Evolutionary conservation across 2,113 vertebrate genomes (phyloP), one percentile per base, ranked within the genome.

Genomic region (Mirounga angustirostris): DNA sequence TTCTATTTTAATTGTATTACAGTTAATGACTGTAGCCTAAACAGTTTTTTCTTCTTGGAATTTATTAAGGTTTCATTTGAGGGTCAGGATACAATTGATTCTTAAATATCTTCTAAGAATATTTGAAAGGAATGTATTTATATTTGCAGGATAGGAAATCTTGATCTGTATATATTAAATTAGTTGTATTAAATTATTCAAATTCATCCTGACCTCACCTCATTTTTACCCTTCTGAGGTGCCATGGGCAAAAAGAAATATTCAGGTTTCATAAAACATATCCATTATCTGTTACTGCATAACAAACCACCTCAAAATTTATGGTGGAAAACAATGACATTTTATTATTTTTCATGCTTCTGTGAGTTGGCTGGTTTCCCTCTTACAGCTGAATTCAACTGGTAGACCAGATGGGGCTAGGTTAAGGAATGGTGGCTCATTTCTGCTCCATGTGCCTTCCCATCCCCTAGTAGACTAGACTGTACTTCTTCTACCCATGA

Each of bases 1-100:
- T 85, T 96, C 63, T 81, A 50, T 65, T 69, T 61, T 92, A 85
- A 95, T n/a, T 71, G n/a, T 73, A 67, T 82, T 76, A 40, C n/a
- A 63, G 6, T 84, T 65, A 58, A 24, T 28, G 36, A 78, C 14
- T 24, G 0, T 50, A 76, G 28, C 24, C 40, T 63, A 74, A 95
- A 92, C 52, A 59, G 18, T 19, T 63, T 56, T 95, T 83, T 89
- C 30, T 86, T 86, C 73, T 91, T 93, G 14, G 19, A 91, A 59
- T 71, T 83, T 73, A 50, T 80, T 67, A 94, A 88, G 43, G 15
- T 92, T 92, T 94, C 33, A 89, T 63, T 83, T 87, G 76, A 61
- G n/a, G 16, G 12, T 59, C 52, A 59, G 30, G 69, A 94, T 80
- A 63, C n/a, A 46, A 40, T 79, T 0, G 33, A 54, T 74, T 81